Conservation (phyloP, 2,888 invertebrate genomes). For the Lasioglossum zephyrum region DNA sequence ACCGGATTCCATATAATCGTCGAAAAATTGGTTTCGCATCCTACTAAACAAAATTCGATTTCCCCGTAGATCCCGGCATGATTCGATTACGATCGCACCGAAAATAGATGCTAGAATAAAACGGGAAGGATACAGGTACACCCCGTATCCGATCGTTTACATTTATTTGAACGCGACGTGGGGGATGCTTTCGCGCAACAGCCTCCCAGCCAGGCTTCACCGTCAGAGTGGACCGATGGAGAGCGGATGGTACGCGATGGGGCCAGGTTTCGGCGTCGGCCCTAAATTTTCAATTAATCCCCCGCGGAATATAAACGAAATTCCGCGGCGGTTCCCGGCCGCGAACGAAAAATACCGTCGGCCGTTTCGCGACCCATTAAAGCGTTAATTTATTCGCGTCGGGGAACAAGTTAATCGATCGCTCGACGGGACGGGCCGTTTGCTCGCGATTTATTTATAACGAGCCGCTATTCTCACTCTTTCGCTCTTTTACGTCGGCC, state of each 20-base stretch:
- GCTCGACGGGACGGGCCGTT: constrained; percentile 29
- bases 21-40: background rate
- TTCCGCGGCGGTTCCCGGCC: constrained; percentile 7
- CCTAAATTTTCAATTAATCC: constrained; percentile 56
- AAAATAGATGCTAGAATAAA: background rate
- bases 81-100: background rate
- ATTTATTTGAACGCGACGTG: background rate
- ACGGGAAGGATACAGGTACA: background rate
- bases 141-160: background rate
- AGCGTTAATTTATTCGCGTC: constrained; percentile 56
- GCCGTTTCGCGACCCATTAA: constrained; percentile 54
- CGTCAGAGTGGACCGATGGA: background rate
- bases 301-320: constrained; percentile 23
- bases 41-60: background rate
- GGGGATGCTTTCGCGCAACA: background rate
- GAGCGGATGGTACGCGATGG: background rate
- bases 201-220: background rate
- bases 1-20: background rate
- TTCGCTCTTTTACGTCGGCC: background rate
- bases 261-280: background rate
- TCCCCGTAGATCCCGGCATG: background rate
- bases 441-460: constrained; percentile 50
- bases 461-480: background rate
- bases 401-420: constrained; percentile 51
- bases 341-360: constrained; percentile 43